These are phyloP conservation scores for Sericinus montela DNA, from an alignment of 2,888 invertebrate species.

Conservation along the genomic window DNA sequence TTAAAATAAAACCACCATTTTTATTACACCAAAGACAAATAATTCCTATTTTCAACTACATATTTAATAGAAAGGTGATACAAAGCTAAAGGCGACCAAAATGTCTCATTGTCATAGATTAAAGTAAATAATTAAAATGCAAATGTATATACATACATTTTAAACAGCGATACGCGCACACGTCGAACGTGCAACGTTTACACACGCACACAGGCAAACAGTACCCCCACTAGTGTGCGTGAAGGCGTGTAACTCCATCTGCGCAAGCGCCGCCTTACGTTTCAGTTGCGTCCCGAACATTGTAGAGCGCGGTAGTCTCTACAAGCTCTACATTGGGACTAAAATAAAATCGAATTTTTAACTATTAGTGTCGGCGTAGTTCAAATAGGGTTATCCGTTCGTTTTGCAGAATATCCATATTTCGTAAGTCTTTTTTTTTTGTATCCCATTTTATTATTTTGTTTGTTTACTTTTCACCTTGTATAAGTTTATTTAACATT, in stretches of 20 bases:
- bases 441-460: conserved; percentile 30
- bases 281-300: conserved; percentile 51
- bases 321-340: conserved; percentile 31
- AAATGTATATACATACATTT: conserved; percentile 22
- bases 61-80: too few species aligned
- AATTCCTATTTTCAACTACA: too few species aligned
- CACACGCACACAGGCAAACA: conserved; percentile 37
- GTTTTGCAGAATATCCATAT: conserved; percentile 63
- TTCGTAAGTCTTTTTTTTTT: conserved; percentile 35
- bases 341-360: conserved; percentile 30
- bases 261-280: conserved; percentile 62
- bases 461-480: conserved; percentile 51
- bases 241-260: conserved; percentile 50
- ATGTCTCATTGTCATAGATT: conserved; percentile 7
- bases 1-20: too few species aligned
- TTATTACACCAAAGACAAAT: too few species aligned
- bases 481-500: conserved; percentile 32
- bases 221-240: conserved; percentile 39
- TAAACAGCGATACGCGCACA: conserved; percentile 33
- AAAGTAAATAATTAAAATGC: conserved; percentile 26
- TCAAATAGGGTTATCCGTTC: conserved; percentile 64
- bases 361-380: conserved; percentile 48
- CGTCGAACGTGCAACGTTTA: conserved; percentile 53
- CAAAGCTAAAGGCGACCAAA: neutral
- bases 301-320: conserved; percentile 43